Conservation (phyloP, 2,888 invertebrate species). For the Nephrotoma flavescens region DNA sequence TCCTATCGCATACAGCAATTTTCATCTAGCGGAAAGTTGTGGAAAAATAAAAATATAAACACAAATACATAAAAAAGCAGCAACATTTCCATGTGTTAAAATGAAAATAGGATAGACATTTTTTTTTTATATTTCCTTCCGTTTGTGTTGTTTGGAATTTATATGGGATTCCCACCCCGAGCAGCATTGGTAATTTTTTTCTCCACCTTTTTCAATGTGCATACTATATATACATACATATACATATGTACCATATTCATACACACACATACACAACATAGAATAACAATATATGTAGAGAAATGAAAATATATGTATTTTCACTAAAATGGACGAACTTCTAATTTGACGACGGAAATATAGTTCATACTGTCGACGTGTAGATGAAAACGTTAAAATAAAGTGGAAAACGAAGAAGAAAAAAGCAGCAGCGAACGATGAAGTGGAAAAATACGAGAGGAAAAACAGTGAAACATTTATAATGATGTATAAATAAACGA, state of each 20-base stretch:
- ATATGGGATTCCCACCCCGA: neutral
- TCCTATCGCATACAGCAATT: neutral
- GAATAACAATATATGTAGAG: neutral
- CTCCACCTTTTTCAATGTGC: neutral
- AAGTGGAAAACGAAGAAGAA: neutral
- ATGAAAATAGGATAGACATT: neutral
- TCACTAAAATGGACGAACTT: slow-evolving; percentile 5
- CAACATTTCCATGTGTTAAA: neutral
- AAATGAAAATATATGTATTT: neutral
- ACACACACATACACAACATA: neutral
- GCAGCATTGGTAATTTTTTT: neutral
- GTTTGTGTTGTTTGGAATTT: neutral
- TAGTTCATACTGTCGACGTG: slow-evolving; percentile 5
- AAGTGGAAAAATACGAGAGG: neutral
- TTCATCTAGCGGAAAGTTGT: neutral
- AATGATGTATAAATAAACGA: slow-evolving; percentile 5
- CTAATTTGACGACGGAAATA: slow-evolving; percentile 6
- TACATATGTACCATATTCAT: neutral
- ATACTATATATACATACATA: neutral
- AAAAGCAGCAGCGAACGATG: neutral
- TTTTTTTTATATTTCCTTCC: neutral
- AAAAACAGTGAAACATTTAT: slow-evolving; percentile 5
- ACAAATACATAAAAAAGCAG: neutral
- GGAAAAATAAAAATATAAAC: neutral
- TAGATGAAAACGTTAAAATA: slow-evolving; percentile 3